Conservation (phyloP, 2,797 vertebrate genomes). For the Galagoides demidoff region DNA sequence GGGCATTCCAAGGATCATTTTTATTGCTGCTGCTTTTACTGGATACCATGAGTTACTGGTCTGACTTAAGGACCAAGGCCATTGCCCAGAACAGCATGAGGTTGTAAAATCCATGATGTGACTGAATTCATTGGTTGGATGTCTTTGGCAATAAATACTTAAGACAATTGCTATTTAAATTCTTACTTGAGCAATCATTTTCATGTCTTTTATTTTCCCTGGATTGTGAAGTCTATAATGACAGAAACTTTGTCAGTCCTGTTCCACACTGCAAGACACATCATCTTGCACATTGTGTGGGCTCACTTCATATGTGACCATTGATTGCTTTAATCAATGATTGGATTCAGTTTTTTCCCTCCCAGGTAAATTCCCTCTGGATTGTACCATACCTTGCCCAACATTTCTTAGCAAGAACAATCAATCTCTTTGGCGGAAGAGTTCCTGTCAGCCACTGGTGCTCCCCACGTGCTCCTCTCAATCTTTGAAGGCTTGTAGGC, state of each 20-base stretch:
- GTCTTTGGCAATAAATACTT: neutral
- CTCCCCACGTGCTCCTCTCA: neutral
- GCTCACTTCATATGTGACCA: neutral
- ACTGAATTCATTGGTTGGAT: neutral
- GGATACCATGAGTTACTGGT: neutral
- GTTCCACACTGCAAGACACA: neutral
- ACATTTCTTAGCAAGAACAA: neutral
- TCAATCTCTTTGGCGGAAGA: neutral
- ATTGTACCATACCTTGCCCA: neutral
- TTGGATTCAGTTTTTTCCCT: neutral
- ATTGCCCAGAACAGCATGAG: neutral
- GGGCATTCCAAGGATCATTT: neutral
- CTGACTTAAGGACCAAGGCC: neutral
- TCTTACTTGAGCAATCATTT: neutral
- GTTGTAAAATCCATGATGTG: neutral
- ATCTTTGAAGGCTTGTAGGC: neutral
- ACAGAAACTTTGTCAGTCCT: neutral
- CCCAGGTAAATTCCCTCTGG: neutral
- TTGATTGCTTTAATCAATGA: neutral
- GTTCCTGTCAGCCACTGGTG: neutral
- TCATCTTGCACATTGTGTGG: neutral
- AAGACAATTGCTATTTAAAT: neutral
- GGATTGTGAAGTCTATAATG: neutral
- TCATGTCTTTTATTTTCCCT: neutral
- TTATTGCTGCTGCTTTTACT: neutral